Evolutionary conservation across 2,797 vertebrate genomes (phyloP), one percentile per base, ranked within the genome.

Genomic region (Kryptolebias ocellatus): DNA sequence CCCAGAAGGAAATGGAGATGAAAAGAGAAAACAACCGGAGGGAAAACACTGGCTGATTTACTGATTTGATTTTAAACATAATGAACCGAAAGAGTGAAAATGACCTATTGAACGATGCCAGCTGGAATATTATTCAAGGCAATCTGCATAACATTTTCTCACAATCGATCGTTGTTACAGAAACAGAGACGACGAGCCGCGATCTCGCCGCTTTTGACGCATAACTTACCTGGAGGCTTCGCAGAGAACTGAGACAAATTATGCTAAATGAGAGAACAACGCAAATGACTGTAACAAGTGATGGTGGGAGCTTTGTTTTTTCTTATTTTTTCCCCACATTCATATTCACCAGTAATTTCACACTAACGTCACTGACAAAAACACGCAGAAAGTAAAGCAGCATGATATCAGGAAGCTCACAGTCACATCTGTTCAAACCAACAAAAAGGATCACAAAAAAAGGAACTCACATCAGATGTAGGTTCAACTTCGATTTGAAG

Each of bases 401-500:
- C 0, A 4, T 27, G 0, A 42, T 15, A 17, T 49, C 12, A 31
- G n/a, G 29, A 51, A 67, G 45, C 2, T 14, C 4, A 11, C 5
- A 53, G 17, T 20, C 5, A 9, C 31, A 11, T 18, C 16, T 9
- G 54, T 3, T 58, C 5, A 62, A 53, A 54, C 17, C 8, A 29
- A 47, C 56, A 34, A 54, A 72, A 54, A 59, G 53, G 46, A 58
- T 11, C 39, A 42, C 10, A 42, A 42, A 39, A 39, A 9, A 24
- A 54, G 39, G 39, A 28, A 93, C 93, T 97, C 88, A 99, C 98
- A 83, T 99, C 98, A 0, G 97, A 99, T 57, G 96, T 98, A 54
- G 96, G 96, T 86, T 98, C 97, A 78, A 99, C 97, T 95, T 99
- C 98, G 90, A 99, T 99, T 90, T 99, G 97, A 92, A 99, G 97